phyloP scores from a whole-genome alignment of 1,140 invertebrate genomes.

The Drosophila watanabei region DNA sequence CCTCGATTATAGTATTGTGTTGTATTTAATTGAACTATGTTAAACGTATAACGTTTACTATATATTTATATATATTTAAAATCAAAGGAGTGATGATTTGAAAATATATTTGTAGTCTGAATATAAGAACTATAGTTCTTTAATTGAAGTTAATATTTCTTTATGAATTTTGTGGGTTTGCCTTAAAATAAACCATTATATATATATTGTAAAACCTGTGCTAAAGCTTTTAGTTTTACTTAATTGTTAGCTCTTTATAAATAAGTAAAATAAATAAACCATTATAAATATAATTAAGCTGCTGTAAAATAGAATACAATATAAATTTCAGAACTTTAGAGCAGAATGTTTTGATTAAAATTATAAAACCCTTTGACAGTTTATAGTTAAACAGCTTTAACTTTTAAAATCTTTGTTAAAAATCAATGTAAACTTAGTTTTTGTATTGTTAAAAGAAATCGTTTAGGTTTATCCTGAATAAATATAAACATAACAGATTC shows the following conservation, averaged over 20 bases:
- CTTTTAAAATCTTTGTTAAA: background rate
- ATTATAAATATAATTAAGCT: background rate
- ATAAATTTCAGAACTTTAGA: background rate
- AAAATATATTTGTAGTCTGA: background rate
- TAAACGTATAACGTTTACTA: background rate
- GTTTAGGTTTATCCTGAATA: background rate
- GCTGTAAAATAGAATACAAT: background rate
- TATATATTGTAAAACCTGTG: too few relatives aligned
- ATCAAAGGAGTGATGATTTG: background rate
- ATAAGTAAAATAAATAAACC: background rate
- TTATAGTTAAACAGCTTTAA: background rate
- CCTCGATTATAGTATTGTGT: background rate
- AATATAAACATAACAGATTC: background rate
- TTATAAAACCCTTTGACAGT: background rate
- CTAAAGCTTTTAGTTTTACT: too few relatives aligned
- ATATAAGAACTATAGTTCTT: background rate
- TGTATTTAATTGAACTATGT: background rate
- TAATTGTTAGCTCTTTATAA: too few relatives aligned
- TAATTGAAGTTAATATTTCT: too few relatives aligned
- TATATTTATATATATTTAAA: background rate
- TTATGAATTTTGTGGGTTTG: too few relatives aligned
- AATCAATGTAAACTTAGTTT: background rate
- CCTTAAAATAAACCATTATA: background rate
- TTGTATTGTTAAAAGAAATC: background rate
- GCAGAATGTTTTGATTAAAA: background rate